Evolutionary conservation across 2,113 vertebrate genomes (phyloP), one percentile per base, ranked within the genome.

Genomic region (Cisticola juncidis): DNA sequence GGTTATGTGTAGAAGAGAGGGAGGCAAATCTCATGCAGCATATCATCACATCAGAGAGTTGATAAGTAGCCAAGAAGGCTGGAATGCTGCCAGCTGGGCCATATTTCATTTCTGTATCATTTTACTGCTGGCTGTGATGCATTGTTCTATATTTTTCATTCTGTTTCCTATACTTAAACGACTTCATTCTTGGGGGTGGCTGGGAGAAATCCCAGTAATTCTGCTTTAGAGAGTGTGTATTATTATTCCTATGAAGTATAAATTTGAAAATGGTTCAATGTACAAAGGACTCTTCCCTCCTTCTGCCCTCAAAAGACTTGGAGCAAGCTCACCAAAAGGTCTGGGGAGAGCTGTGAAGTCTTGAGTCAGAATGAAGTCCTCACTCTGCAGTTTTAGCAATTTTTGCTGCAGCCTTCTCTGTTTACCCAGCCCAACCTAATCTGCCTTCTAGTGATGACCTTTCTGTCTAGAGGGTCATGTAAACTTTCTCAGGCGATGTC

Each of bases 401-500:
- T 89, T 88, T 74, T 71, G 18, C 47, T 51, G 1, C 17, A 74
- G 23, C 28, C 36, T 76, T 72, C 44, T 29, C 31, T 92, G 84
- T 91, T 96, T 95, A 86, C 51, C 26, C 56, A 84, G 53, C 62
- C 51, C 81, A 76, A 38, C 57, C 20, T 81, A 58, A 84, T 81
- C 65, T 94, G 68, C 70, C 53, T 88, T 78, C 47, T 21, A 35
- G 69, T 50, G 81, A 14, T 81, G 86, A 89, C 76, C 62, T 60
- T 28, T 81, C 79, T 94, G 72, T 89, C 86, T 86, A 23, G 47
- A 35, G 88, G 92, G 87, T 91, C 86, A 35, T 48, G 71, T 88
- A 97, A 91, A 79, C 94, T 85, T 71, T 96, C 76, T 58, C 40
- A 91, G 92, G 92, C 6, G 0, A 95, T 74, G 80, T 92, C 84